A percentile compares a stretch with the other conserved stretches of the same genome.
These are phyloP conservation scores for Dissostichus mawsoni DNA, from an alignment of 2,113 vertebrate species.

Conservation along the genomic window DNA sequence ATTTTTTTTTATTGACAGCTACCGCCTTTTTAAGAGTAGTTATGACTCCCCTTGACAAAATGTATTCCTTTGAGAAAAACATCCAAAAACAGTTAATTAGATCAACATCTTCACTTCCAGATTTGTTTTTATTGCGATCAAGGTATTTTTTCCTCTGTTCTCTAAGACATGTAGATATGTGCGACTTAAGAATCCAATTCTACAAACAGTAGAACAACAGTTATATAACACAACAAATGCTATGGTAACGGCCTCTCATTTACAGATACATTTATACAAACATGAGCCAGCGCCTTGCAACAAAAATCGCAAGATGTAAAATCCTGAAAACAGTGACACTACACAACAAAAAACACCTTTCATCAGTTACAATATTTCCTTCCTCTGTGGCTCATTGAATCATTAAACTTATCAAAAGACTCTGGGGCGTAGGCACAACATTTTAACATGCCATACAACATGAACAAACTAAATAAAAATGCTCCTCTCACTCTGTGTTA, in stretches of 20 bases:
- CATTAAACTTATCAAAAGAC: slow-evolving; percentile 24
- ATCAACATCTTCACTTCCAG: slow-evolving; percentile 4
- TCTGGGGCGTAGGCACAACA: slow-evolving; percentile 42
- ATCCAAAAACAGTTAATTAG: not conserved
- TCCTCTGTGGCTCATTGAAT: slow-evolving; percentile 12
- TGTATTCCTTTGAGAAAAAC: not conserved
- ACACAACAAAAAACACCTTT: slow-evolving; percentile 7
- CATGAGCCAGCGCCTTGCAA: slow-evolving; percentile 43
- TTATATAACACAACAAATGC: slow-evolving; percentile 40
- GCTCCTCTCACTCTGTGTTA: slow-evolving; percentile 6
- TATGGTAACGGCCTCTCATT: slow-evolving; percentile 29
- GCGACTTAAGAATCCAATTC: slow-evolving; percentile 19
- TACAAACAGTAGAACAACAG: slow-evolving; percentile 22
- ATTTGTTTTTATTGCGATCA: slow-evolving; percentile 33
- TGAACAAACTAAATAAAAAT: slow-evolving; percentile 28
- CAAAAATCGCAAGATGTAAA: slow-evolving; percentile 32
- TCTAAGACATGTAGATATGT: slow-evolving; percentile 17
- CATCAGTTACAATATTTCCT: slow-evolving; percentile 25
- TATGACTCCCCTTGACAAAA: not conserved
- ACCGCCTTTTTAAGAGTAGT: not conserved
- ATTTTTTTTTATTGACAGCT: not conserved
- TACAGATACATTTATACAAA: slow-evolving; percentile 54
- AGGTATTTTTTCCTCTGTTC: not conserved
- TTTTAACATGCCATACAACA: slow-evolving; percentile 29
- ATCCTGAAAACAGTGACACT: slow-evolving; percentile 29